Evolutionary conservation across 2,888 invertebrate species (phyloP), one percentile per base, ranked within the genome.

Genomic region (Atherix ibis): DNA sequence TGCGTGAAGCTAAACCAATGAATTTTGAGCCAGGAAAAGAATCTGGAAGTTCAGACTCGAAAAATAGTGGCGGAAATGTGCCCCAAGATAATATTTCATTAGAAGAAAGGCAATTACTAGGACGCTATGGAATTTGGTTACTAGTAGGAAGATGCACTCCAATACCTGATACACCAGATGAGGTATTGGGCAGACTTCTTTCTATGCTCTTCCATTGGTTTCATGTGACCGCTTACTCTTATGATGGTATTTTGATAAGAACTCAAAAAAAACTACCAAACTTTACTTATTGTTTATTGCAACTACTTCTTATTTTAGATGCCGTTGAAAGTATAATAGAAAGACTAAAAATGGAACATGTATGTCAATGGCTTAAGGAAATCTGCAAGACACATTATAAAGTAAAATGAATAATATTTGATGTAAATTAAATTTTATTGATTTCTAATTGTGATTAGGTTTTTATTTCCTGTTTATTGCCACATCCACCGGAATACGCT

Each of bases 161-260:
- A 1, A 75, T 73, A 42, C 69, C 77, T 16, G 78, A 79, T 49
- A 79, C 81, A 1, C 78, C 80, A 0, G 70, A 74, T 38, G 81
- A 83, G 58, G 71, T 80, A 35, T 67, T 97, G 32, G 95, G 95
- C 5, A 71, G 95, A 40, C 70, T 99, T 47, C 69, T 98, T 32
- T 87, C 92, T 18, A 94, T 95, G 71, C 70, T 98, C 42, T 98
- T 97, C 63, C 94, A 97, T 60, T 98, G 98, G 98, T 99, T 97
- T 66, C 89, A 97, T 63, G 84, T 92, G 48, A 98, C 97, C 12
- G 92, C 95, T 2, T 91, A 88, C 59, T 78, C 95, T 6, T 91
- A 89, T 52, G 91, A 94, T 62, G 88, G 89, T 87, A 62, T 53
- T 43, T 37, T 2, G 9, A 16, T n/a, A n/a, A n/a, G n/a, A n/a